These are phyloP conservation scores for Synergus laeviventris DNA, from an alignment of 2,888 invertebrate species.

Conservation along the genomic window DNA sequence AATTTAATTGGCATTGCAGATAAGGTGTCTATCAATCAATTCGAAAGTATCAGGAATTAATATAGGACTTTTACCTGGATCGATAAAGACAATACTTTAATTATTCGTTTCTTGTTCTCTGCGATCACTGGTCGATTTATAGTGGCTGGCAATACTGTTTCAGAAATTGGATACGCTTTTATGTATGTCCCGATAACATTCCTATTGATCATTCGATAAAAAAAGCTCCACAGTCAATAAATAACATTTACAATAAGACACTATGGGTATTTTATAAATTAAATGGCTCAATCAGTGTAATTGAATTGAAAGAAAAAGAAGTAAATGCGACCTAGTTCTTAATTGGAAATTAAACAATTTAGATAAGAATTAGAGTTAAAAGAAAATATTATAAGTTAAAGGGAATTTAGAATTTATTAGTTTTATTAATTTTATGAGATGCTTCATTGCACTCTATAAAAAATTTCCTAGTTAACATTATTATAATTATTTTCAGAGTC, in stretches of 20 bases:
- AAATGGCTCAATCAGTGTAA: neutral
- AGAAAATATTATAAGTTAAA: neutral
- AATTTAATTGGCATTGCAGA: constrained; percentile 51
- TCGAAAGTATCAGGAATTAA: neutral
- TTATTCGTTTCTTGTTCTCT: neutral
- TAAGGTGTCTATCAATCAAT: constrained; percentile 21
- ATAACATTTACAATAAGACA: neutral
- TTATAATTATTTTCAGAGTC: neutral
- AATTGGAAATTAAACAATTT: neutral
- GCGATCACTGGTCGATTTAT: neutral
- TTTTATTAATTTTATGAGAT: too few species aligned
- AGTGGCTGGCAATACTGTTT: neutral
- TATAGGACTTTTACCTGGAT: neutral
- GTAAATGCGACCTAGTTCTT: constrained; percentile 4
- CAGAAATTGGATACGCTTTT: neutral
- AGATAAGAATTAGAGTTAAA: neutral
- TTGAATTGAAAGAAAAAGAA: neutral
- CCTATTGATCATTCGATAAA: constrained; percentile 19
- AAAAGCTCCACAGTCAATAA: constrained; percentile 3
- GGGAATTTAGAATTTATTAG: neutral
- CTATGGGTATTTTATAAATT: neutral
- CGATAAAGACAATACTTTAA: neutral
- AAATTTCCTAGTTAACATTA: too few species aligned
- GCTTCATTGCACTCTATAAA: too few species aligned
- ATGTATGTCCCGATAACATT: constrained; percentile 21